Conservation (phyloP, 2,797 vertebrate species). For the Australoheros facetus region DNA sequence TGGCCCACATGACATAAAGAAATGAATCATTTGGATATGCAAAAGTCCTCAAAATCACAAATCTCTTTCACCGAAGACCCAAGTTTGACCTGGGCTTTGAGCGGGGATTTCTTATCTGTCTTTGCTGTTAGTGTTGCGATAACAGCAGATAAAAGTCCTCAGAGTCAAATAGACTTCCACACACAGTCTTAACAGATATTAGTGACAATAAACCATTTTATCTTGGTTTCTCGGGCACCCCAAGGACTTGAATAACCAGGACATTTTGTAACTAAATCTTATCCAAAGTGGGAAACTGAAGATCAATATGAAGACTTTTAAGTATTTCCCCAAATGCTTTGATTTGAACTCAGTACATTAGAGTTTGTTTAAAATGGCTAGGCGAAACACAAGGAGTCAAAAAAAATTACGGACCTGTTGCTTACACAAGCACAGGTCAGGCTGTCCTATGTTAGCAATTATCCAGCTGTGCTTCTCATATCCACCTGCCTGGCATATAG, state of each 20-base stretch:
- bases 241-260: neutral
- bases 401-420: conserved; percentile 52
- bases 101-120: conserved; percentile 29
- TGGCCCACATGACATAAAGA: neutral
- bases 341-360: conserved; percentile 17
- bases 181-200: conserved; percentile 23
- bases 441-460: conserved; percentile 41
- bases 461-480: conserved; percentile 32
- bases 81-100: conserved; percentile 14
- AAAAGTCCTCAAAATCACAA: conserved; percentile 17
- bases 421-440: conserved; percentile 55
- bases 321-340: neutral
- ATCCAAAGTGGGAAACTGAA: neutral
- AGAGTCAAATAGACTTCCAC: conserved; percentile 27
- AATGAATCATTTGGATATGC: conserved; percentile 11
- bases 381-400: conserved; percentile 48
- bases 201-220: conserved; percentile 8
- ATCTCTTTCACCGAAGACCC: conserved; percentile 24
- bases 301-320: neutral
- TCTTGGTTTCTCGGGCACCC: neutral
- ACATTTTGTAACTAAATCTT: neutral
- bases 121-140: conserved; percentile 37
- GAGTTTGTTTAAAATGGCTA: conserved; percentile 42
- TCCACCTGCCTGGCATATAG: conserved; percentile 45
- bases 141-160: conserved; percentile 33